Percentiles rank a stretch among this genome's conserved stretches.
These are phyloP conservation scores for Lepetodrilus schrolli DNA, from an alignment of 2,888 invertebrate genomes.

Conservation along the genomic window DNA sequence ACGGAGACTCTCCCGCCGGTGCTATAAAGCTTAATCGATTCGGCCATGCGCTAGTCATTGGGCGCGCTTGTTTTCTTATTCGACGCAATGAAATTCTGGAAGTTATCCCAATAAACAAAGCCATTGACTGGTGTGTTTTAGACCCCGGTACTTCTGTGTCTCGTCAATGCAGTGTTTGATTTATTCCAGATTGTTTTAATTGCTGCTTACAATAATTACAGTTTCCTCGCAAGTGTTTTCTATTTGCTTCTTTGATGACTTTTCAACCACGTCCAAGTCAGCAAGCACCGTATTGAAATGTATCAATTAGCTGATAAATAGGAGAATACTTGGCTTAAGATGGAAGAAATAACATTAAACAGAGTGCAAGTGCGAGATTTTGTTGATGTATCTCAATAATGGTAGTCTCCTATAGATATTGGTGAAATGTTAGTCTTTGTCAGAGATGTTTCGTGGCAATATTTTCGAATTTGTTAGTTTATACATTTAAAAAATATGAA, in stretches of 20 bases:
- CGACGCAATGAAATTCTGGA: slow-evolving; percentile 25
- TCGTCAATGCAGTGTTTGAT: background rate
- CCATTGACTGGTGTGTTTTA: slow-evolving; percentile 28
- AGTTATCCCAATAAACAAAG: slow-evolving; percentile 31
- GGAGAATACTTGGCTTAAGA: background rate
- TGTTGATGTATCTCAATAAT: background rate
- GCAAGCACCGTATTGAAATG: slow-evolving; percentile 15
- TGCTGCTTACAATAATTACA: slow-evolving; percentile 21
- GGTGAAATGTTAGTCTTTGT: no score
- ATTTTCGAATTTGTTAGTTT: no score
- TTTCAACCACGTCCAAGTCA: slow-evolving; percentile 20
- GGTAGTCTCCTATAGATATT: no score
- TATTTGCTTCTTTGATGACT: slow-evolving; percentile 24
- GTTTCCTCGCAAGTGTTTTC: slow-evolving; percentile 20
- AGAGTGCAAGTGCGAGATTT: background rate
- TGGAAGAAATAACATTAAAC: background rate
- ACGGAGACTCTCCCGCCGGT: background rate
- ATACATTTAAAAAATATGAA: no score
- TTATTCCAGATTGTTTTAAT: slow-evolving; percentile 4
- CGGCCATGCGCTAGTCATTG: slow-evolving; percentile 11
- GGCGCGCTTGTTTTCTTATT: slow-evolving; percentile 29
- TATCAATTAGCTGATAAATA: slow-evolving; percentile 20
- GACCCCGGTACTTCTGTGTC: background rate
- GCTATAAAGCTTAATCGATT: slow-evolving; percentile 6
- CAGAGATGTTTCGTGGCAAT: no score